Conservation (phyloP, 2,113 vertebrate species). For the Candoia aspera region DNA sequence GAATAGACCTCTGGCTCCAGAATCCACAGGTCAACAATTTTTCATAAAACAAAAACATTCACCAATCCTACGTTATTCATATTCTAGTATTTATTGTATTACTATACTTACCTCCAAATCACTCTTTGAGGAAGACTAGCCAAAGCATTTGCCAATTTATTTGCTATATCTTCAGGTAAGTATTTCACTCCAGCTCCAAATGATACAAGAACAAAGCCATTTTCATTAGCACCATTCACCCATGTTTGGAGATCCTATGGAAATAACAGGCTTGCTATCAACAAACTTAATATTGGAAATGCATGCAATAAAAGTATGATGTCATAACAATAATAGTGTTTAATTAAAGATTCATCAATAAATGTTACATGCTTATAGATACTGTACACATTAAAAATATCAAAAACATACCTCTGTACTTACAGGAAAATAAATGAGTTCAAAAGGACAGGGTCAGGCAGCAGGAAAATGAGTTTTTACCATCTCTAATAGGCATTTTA, state of each 20-base stretch:
- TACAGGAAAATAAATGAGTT: not conserved
- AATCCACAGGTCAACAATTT: not conserved
- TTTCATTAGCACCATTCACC: slow-evolving; percentile 85
- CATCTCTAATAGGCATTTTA: too few relatives aligned
- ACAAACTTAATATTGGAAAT: not conserved
- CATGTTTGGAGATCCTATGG: slow-evolving; percentile 87
- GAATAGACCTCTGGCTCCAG: not conserved
- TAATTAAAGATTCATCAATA: not conserved
- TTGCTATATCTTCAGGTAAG: slow-evolving; percentile 91
- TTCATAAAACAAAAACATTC: not conserved
- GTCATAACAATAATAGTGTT: not conserved
- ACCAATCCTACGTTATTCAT: not conserved
- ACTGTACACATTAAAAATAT: not conserved
- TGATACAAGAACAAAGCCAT: slow-evolving; percentile 94
- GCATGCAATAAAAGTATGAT: not conserved
- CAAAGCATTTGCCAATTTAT: slow-evolving; percentile 89
- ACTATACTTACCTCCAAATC: slow-evolving; percentile 89
- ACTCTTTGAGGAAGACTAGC: slow-evolving; percentile 89
- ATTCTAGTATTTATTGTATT: accelerated
- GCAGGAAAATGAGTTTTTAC: too few relatives aligned
- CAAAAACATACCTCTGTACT: too few relatives aligned
- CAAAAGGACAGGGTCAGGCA: not conserved
- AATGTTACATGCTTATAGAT: not conserved
- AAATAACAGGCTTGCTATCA: slow-evolving; percentile 34
- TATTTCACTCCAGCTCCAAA: slow-evolving; percentile 98